Base-by-base conservation (phyloP, 2,888 invertebrate genomes). In the Teleiodes luculella region DNA sequence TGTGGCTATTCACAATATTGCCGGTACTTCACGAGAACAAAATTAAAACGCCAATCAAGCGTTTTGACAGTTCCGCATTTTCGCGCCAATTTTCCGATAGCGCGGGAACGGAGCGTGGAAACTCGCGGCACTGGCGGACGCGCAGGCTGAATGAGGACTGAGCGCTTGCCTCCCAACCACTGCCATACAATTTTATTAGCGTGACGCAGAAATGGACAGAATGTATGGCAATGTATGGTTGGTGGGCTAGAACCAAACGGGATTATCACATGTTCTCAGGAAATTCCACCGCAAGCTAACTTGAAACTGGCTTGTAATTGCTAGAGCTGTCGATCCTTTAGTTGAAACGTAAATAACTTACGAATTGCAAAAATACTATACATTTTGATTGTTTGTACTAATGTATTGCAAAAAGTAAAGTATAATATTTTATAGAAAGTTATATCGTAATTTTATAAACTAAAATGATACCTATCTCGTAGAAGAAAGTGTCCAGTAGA, bases 21-120 rank as follows among this genome's bases (percentile, higher is more conserved):
- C 50, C 59, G 59, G 57, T 54, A 60, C 61, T 55, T 61, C 46
- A 47, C 52, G 47, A 51, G 55, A 54, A 66, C 61, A 62, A 71
- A 72, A 74, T 67, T 66, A 56, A 74, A 74, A 76, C 65, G 74
- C 62, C 69, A 68, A 63, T 76, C 62, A 62, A 63, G 67, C 71
- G 72, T 67, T 74, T 73, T 80, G 81, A 78, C 79, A 77, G 74
- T 76, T 83, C 77, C 72, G 75, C 86, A 87, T 88, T 88, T 88
- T 88, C 85, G 87, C 87, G 87, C 83, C 80, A 86, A 84, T 86
- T 87, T 86, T 80, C 85, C 85, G 78, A 71, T 67, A 70, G 67
- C 76, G 80, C 74, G 75, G 75, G 68, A 76, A 78, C 69, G 69
- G 68, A 64, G 65, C 68, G 67, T 64, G 72, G 67, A 70, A 70